Percentiles rank a stretch among this genome's conserved stretches.
Conservation (phyloP, 2,797 vertebrate species). For the Australoheros facetus region DNA sequence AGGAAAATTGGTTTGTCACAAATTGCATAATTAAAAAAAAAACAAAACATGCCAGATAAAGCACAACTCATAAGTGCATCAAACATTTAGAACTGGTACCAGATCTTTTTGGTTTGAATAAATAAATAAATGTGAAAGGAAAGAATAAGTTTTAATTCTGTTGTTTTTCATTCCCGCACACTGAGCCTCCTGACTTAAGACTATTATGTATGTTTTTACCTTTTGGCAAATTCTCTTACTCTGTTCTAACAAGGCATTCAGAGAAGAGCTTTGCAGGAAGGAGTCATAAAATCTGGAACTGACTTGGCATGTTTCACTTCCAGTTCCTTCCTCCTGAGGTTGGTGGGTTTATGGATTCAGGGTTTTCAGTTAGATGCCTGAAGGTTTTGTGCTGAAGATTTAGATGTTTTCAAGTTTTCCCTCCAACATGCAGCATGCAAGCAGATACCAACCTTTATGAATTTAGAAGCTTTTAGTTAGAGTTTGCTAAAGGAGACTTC, state of each 20-base stretch:
- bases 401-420: background rate
- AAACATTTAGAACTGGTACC: background rate
- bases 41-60: background rate
- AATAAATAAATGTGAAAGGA: background rate
- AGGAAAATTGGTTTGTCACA: background rate
- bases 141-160: background rate
- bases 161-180: background rate
- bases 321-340: background rate
- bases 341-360: background rate
- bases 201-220: background rate
- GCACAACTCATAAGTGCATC: background rate
- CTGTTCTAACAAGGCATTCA: background rate
- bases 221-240: background rate
- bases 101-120: background rate
- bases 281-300: background rate
- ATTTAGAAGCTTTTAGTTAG: background rate
- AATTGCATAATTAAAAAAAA: background rate
- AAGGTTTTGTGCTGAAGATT: background rate
- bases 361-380: background rate
- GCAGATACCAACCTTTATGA: too few relatives aligned
- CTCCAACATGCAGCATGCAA: background rate
- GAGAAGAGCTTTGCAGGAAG: background rate
- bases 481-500: background rate
- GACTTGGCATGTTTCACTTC: background rate
- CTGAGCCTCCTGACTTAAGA: background rate